A percentile compares a stretch with the other conserved stretches of the same genome.
These are phyloP conservation scores for Helicoverpa zea DNA, from an alignment of 1,140 invertebrate species.

Conservation along the genomic window DNA sequence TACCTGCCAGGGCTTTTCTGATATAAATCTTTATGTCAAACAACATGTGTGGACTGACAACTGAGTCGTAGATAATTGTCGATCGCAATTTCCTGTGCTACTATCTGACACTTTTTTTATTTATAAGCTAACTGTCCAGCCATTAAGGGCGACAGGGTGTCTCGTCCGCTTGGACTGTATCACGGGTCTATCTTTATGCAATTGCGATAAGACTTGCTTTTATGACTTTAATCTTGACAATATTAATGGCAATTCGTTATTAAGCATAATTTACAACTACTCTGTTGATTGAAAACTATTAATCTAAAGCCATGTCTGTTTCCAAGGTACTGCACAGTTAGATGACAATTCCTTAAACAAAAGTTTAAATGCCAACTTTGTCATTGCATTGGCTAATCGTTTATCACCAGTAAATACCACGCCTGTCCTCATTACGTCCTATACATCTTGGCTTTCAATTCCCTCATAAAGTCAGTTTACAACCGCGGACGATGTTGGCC, in stretches of 20 bases:
- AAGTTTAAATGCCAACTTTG: conserved; percentile 6
- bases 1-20: conserved; percentile 47
- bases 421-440: conserved; percentile 60
- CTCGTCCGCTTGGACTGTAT: conserved; percentile 35
- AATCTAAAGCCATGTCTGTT: too few relatives aligned
- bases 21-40: conserved; percentile 64
- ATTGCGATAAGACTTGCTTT: conserved; percentile 20
- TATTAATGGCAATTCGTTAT: background rate
- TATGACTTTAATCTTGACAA: conserved; percentile 7
- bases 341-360: background rate
- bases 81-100: conserved; percentile 80
- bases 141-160: conserved; percentile 45
- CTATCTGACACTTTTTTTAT: conserved; percentile 73
- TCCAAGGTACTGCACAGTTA: background rate
- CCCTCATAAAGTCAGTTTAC: conserved; percentile 59
- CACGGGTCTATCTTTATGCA: conserved; percentile 22
- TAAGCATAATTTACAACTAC: background rate
- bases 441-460: conserved; percentile 59
- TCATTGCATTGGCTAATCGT: conserved; percentile 30
- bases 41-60: conserved; percentile 57
- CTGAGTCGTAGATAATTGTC: conserved; percentile 71
- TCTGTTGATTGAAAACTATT: background rate
- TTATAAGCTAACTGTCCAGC: conserved; percentile 56
- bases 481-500: conserved; percentile 25
- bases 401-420: conserved; percentile 37